Evolutionary conservation across 2,113 vertebrate species (phyloP).

Genomic region (Bungarus multicinctus): DNA sequence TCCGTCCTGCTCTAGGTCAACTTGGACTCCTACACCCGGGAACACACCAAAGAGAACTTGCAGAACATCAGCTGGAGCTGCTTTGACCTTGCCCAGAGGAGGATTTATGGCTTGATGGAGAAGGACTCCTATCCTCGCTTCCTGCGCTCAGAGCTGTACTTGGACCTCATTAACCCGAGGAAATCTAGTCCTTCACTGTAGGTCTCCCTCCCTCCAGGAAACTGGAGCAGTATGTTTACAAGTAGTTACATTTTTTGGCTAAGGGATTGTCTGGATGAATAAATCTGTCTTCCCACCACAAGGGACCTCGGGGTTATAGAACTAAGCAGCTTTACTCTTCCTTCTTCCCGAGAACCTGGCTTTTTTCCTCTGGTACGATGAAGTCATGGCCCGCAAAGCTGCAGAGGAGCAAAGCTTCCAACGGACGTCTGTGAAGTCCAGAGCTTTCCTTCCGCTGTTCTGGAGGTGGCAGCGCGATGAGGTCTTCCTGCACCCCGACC

Average conservation of each 20-base stretch:
- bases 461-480: fast-evolving
- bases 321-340: constrained; percentile 76
- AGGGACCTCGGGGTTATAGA: constrained; percentile 46
- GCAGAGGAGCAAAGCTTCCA: constrained; percentile 28
- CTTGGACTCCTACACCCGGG: constrained; percentile 92
- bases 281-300: constrained; percentile 28
- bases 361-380: constrained; percentile 68
- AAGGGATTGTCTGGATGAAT: constrained; percentile 12
- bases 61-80: constrained; percentile 87
- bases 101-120: constrained; percentile 98
- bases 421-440: constrained; percentile 47
- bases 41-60: constrained; percentile 96
- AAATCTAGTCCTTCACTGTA: constrained; percentile 84
- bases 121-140: constrained; percentile 98
- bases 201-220: neutral
- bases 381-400: constrained; percentile 26
- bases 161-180: constrained; percentile 95
- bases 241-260: constrained; percentile 23
- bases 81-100: constrained; percentile 93
- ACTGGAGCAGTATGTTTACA: constrained; percentile 65
- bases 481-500: neutral
- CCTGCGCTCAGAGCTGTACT: constrained; percentile 94
- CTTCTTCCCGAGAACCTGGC: constrained; percentile 40
- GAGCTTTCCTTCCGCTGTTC: constrained; percentile 8
- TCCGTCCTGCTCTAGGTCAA: constrained; percentile 81